These are phyloP conservation scores for Atta colombica DNA, from an alignment of 1,140 invertebrate species.

Conservation along the genomic window DNA sequence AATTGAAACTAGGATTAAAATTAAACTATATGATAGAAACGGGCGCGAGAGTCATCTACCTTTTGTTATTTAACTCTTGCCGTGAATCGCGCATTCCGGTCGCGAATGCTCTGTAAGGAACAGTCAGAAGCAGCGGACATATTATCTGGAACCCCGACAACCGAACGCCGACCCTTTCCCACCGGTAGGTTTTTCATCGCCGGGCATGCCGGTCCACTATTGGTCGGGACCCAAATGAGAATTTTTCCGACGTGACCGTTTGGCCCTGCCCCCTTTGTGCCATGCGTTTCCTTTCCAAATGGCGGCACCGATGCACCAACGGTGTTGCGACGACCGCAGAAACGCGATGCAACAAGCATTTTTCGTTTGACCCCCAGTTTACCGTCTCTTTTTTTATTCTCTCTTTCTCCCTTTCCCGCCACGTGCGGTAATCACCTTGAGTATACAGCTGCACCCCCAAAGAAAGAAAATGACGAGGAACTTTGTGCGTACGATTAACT, in stretches of 20 bases:
- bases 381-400: neutral
- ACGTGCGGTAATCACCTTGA: neutral
- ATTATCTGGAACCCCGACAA: conserved; percentile 17
- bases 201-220: conserved; percentile 56
- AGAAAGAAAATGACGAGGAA: neutral
- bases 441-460: neutral
- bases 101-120: neutral
- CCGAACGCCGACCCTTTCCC: conserved; percentile 68
- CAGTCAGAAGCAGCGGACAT: conserved; percentile 18
- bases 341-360: conserved; percentile 10
- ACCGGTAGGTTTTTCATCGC: conserved; percentile 68
- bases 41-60: no score
- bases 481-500: neutral
- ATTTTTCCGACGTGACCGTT: conserved; percentile 66
- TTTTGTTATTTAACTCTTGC: neutral
- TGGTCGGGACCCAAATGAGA: conserved; percentile 65
- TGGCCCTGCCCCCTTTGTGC: conserved; percentile 52
- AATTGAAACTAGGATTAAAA: no score
- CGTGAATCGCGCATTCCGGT: neutral
- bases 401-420: neutral
- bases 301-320: conserved; percentile 42
- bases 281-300: conserved; percentile 54
- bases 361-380: neutral
- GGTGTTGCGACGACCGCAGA: neutral
- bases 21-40: no score